Evolutionary conservation across 2,797 vertebrate genomes (phyloP).

Genomic region (Alcedo atthis): DNA sequence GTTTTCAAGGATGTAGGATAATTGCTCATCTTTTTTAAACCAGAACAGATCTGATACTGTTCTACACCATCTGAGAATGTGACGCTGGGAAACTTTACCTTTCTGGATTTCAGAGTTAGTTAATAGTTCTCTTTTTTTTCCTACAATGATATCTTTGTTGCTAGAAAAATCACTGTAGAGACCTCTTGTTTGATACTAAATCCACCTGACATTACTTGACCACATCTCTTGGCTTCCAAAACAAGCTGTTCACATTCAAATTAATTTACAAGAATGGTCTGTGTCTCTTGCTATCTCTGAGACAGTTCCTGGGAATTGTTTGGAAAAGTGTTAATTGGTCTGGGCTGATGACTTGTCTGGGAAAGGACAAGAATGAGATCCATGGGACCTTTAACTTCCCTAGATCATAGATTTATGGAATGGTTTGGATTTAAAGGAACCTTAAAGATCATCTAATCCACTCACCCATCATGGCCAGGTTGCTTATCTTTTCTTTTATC

Average conservation of each 20-base stretch:
- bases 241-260: neutral
- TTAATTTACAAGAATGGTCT: neutral
- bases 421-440: accelerated
- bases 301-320: neutral
- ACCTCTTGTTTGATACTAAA: neutral
- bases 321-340: neutral
- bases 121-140: neutral
- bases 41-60: neutral
- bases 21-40: neutral
- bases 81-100: neutral
- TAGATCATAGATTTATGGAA: neutral
- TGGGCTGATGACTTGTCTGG: neutral
- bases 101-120: neutral
- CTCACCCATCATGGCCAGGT: accelerated
- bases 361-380: neutral
- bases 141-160: neutral
- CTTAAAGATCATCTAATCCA: neutral
- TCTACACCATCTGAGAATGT: neutral
- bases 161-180: neutral
- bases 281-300: neutral
- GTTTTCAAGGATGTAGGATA: neutral
- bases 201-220: neutral
- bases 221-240: neutral
- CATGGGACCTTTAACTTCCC: neutral
- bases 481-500: neutral